phyloP scores from a whole-genome alignment of 2,888 invertebrate species.

The Stratiomys singularior region DNA sequence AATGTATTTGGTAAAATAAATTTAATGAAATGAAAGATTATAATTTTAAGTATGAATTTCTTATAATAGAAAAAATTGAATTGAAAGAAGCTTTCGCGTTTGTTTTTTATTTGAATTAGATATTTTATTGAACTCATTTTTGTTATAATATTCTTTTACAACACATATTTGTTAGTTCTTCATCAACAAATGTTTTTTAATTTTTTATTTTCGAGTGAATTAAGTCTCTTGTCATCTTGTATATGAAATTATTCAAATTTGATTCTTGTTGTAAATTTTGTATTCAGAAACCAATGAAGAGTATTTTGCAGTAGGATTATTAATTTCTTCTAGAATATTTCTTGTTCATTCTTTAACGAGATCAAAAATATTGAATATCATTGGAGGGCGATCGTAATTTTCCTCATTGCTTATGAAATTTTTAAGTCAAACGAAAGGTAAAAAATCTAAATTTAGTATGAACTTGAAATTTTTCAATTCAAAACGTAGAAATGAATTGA shows the following conservation, averaged over 20 bases:
- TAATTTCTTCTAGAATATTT: not conserved
- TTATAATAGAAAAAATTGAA: too few species aligned
- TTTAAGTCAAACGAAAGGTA: not conserved
- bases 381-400: not conserved
- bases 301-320: not conserved
- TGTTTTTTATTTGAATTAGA: slow-evolving; percentile 11
- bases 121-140: slow-evolving; percentile 44
- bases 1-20: too few species aligned
- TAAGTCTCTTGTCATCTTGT: slow-evolving; percentile 8
- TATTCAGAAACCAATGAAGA: not conserved
- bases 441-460: not conserved
- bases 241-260: slow-evolving; percentile 8
- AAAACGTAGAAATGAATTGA: too few species aligned
- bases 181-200: slow-evolving; percentile 18
- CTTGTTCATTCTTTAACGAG: slow-evolving; percentile 18
- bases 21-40: too few species aligned
- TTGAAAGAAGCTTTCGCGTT: not conserved
- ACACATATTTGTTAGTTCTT: slow-evolving; percentile 29
- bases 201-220: slow-evolving; percentile 16
- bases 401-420: not conserved
- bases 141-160: slow-evolving; percentile 20
- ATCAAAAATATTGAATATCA: slow-evolving; percentile 19
- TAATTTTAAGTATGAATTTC: too few species aligned
- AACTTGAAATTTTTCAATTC: not conserved
- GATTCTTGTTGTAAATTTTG: not conserved